A percentile compares a stretch with the other conserved stretches of the same genome.
phyloP scores from a whole-genome alignment of 1,140 invertebrate genomes.

The Ceratina australensis region DNA sequence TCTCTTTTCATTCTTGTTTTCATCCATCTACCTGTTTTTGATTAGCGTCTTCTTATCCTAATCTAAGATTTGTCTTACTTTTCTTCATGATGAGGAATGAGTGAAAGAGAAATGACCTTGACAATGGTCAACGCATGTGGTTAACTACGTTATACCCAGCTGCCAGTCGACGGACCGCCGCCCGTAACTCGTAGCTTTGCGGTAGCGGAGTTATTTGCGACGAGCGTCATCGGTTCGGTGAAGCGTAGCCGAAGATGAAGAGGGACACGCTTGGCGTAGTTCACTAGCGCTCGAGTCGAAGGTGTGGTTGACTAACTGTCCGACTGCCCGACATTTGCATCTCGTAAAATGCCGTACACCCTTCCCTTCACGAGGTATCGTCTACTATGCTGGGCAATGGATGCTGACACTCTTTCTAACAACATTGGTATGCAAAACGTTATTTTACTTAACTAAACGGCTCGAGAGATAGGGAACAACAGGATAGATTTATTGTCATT shows the following conservation, averaged over 20 bases:
- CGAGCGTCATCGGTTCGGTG: not conserved
- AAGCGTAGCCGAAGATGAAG: constrained; percentile 12
- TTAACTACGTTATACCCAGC: constrained; percentile 8
- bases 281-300: constrained; percentile 19
- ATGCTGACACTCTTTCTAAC: not conserved
- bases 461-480: too few relatives aligned
- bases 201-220: not conserved
- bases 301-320: constrained; percentile 43
- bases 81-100: too few relatives aligned
- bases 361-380: constrained; percentile 25
- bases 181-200: constrained; percentile 23
- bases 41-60: too few relatives aligned
- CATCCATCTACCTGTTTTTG: too few relatives aligned
- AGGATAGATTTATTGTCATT: too few relatives aligned
- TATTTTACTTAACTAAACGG: not conserved
- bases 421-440: not conserved
- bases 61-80: too few relatives aligned
- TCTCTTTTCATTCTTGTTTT: too few relatives aligned
- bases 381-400: not conserved
- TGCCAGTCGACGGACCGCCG: not conserved
- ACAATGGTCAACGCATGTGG: too few relatives aligned
- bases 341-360: constrained; percentile 43
- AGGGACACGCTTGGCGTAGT: constrained; percentile 1
- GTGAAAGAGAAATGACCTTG: too few relatives aligned
- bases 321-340: constrained; percentile 65